Evolutionary conservation across 2,113 vertebrate genomes (phyloP), one percentile per base, ranked within the genome.

Genomic region (Grantiella picta): DNA sequence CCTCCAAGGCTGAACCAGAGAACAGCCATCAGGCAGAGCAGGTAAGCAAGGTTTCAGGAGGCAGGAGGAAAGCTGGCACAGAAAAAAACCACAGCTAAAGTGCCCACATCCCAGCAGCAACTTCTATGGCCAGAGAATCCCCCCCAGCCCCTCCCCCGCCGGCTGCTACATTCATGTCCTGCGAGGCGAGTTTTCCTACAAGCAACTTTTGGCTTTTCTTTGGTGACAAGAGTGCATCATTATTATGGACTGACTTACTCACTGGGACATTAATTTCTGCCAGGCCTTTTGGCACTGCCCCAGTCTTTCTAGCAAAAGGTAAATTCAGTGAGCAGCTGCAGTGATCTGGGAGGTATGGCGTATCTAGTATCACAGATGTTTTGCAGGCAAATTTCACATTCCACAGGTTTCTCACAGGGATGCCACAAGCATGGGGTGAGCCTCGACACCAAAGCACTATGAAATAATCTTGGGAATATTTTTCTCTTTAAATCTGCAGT

Each of bases 201-300:
- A 68, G 61, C 5, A 78, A 49, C 61, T 76, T 88, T 70, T 61
- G 79, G 35, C 52, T 73, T 33, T 64, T 94, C 64, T 33, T 3
- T 0, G 2, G 36, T 35, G 50, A 72, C 22, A 73, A 24, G 53
- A 53, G 15, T 38, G 63, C 1, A 0, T 59, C 69, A 45, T 14
- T 47, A 42, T 60, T 59, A 61, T 7, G 45, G 35, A 52, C n/a
- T 79, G 70, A 53, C 21, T 70, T 80, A 76, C 4, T 21, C 47
- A 57, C 60, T 11, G 45, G 19, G n/a, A n/a, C 54, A 63, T 27
- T 33, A 31, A 85, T 72, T 61, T 53, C 25, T 70, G 56, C 27
- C 3, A 6, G 66, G 75, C 35, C 60, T 86, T 68, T 27, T 75
- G 47, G 38, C 71, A 70, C 44, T 47, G 49, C 27, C 56, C 28